Conservation (phyloP, 2,797 vertebrate species). For the Anas flavirostris region DNA sequence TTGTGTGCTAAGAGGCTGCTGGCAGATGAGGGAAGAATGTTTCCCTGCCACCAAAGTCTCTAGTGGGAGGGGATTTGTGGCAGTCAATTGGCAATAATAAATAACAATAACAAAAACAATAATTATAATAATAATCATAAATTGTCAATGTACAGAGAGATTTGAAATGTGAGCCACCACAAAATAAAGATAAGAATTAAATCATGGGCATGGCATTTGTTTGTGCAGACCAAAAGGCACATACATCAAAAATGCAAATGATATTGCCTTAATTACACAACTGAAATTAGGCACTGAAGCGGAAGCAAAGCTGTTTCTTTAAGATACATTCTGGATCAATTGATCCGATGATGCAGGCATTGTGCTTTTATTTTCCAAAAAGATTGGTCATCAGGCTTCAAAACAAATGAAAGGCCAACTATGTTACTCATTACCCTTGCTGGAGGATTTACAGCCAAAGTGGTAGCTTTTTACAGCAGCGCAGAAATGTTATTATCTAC, state of each 20-base stretch:
- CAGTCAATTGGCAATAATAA: neutral
- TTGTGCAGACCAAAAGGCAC: constrained; percentile 45
- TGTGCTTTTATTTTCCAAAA: neutral
- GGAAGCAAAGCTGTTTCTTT: constrained; percentile 45
- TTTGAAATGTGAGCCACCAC: neutral
- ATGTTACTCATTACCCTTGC: neutral
- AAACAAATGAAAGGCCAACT: neutral
- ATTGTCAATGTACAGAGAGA: neutral
- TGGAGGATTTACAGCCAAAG: neutral
- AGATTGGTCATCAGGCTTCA: neutral
- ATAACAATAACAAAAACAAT: neutral
- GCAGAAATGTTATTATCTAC: constrained; percentile 6
- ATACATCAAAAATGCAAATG: constrained; percentile 56
- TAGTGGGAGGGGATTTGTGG: neutral
- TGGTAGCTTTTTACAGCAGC: neutral
- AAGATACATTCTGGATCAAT: constrained; percentile 27
- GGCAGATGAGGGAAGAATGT: neutral
- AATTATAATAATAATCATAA: neutral
- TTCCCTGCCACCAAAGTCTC: neutral
- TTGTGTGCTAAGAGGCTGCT: neutral
- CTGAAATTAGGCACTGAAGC: constrained; percentile 10
- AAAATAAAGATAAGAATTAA: constrained; percentile 33
- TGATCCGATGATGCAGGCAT: neutral
- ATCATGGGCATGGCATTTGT: constrained; percentile 21
- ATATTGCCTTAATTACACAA: constrained; percentile 64